Conservation (phyloP, 2,888 invertebrate species). For the Lepidonotus clava region DNA sequence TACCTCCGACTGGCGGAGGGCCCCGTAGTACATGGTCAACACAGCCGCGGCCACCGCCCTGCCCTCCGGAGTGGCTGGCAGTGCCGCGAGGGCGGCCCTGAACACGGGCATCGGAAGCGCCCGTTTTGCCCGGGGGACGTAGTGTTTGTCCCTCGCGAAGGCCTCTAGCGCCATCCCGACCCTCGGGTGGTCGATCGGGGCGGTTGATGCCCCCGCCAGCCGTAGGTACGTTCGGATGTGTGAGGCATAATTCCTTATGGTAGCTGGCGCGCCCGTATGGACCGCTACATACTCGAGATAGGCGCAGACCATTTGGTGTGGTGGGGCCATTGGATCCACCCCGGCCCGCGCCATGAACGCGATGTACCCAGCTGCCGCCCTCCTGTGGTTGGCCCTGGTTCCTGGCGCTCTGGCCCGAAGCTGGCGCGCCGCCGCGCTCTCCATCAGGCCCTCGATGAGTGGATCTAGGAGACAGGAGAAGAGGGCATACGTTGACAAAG, state of each 20-base stretch:
- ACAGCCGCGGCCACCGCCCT: no score
- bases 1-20: background rate
- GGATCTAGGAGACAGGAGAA: background rate
- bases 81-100: no score
- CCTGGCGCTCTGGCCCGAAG: background rate
- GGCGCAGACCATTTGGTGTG: no score
- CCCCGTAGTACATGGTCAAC: background rate
- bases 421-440: background rate
- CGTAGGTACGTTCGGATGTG: background rate
- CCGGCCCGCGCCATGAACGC: background rate
- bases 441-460: background rate
- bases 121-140: background rate
- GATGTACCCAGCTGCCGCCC: background rate
- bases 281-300: background rate
- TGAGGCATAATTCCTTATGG: background rate
- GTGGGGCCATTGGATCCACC: background rate
- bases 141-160: background rate
- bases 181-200: background rate
- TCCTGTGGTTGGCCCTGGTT: background rate
- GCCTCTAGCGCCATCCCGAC: background rate
- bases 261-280: background rate
- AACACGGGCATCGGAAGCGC: background rate
- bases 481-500: background rate
- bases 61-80: no score
- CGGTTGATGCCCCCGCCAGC: background rate